Conservation (phyloP, 1,140 invertebrate genomes). For the Drosophila athabasca region DNA sequence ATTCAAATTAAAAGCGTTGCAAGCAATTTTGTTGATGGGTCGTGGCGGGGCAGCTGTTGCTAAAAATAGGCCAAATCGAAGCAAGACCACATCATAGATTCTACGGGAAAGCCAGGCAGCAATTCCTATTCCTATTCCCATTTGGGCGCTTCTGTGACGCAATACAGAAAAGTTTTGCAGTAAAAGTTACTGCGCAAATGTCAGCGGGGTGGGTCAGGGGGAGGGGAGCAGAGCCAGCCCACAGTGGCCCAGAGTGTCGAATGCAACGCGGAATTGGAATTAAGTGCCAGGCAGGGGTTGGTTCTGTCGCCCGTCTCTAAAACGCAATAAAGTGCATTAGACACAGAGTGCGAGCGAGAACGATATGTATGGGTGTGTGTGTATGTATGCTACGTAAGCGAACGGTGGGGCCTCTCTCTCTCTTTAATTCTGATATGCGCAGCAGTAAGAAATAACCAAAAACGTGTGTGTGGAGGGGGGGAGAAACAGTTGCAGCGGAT, state of each 20-base stretch:
- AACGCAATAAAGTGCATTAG: conserved; percentile 77
- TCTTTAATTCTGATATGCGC: not conserved
- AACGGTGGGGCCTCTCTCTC: conserved; percentile 4
- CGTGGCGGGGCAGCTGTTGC: conserved; percentile 9
- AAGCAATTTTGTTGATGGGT: conserved; percentile 10
- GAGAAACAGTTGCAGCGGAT: conserved; percentile 32
- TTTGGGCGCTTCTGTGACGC: conserved; percentile 50
- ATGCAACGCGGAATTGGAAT: conserved; percentile 39
- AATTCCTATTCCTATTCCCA: conserved; percentile 20
- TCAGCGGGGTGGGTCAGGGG: conserved; percentile 26
- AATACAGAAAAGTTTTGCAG: conserved; percentile 70
- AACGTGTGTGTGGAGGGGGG: conserved; percentile 1
- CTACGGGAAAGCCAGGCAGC: not conserved
- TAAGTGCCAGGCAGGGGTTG: conserved; percentile 49
- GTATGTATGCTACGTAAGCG: conserved; percentile 16
- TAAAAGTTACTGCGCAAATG: conserved; percentile 75
- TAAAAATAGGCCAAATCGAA: conserved; percentile 45
- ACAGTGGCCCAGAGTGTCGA: conserved; percentile 25
- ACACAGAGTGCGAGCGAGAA: conserved; percentile 50
- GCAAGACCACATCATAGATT: conserved; percentile 8
- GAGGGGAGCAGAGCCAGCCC: conserved; percentile 26
- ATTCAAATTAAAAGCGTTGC: conserved; percentile 41
- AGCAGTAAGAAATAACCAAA: too few relatives aligned
- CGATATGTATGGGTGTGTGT: conserved; percentile 37
- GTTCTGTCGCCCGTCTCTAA: conserved; percentile 51